Evolutionary conservation across 2,113 vertebrate genomes (phyloP).

Genomic region (Larimichthys crocea): DNA sequence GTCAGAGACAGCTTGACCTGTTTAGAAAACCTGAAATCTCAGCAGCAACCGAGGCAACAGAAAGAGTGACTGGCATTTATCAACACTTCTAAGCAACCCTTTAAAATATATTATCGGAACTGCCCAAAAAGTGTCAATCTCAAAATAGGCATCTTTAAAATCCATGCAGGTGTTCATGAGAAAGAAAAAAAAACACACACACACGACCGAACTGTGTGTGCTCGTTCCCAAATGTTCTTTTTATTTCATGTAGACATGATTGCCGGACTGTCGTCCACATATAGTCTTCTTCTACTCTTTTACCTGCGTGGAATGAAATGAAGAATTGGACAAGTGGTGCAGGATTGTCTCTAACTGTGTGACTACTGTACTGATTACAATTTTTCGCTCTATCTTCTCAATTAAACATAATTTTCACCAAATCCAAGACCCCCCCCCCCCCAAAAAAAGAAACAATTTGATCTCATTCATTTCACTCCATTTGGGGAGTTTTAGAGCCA

Average conservation of each 20-base stretch:
- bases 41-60: background rate
- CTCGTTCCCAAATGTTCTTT: background rate
- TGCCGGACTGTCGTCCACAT: conserved; percentile 2
- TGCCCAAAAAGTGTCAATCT: background rate
- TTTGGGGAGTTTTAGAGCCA: background rate
- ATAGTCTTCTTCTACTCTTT: background rate
- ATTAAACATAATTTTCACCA: background rate
- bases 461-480: background rate
- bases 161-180: conserved; percentile 17
- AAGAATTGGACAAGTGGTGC: background rate
- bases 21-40: background rate
- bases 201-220: background rate
- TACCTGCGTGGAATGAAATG: background rate
- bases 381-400: background rate
- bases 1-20: no score
- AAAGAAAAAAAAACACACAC: background rate
- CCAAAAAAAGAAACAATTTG: no score
- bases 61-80: conserved; percentile 1
- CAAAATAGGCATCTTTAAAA: conserved; percentile 15
- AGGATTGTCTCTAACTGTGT: background rate
- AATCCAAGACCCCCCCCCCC: background rate
- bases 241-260: background rate
- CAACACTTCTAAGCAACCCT: background rate
- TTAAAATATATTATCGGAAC: conserved; percentile 41
- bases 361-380: background rate